These are phyloP conservation scores for Rhyacichthys aspro DNA, from an alignment of 2,797 vertebrate genomes.

Conservation along the genomic window DNA sequence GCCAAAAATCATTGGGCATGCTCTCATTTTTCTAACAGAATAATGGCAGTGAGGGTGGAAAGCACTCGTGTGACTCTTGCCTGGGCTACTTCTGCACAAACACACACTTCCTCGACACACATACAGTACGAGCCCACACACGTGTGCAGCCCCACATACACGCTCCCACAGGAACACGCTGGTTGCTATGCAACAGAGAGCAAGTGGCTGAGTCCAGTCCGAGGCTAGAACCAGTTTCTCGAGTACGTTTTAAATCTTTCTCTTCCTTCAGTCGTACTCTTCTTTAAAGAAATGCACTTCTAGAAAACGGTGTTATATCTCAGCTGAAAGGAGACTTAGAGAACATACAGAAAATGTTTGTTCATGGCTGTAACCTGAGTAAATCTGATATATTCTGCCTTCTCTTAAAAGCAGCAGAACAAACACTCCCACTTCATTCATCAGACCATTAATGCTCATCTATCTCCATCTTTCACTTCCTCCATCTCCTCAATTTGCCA, in stretches of 20 bases:
- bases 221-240: constrained; percentile 38
- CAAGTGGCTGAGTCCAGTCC: constrained; percentile 51
- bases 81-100: constrained; percentile 33
- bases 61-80: constrained; percentile 17
- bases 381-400: neutral
- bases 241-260: constrained; percentile 26
- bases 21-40: constrained; percentile 16
- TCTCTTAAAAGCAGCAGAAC: constrained; percentile 24
- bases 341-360: constrained; percentile 18
- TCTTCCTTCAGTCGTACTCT: constrained; percentile 15
- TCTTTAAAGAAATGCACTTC: constrained; percentile 13
- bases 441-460: constrained; percentile 41
- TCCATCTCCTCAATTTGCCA: constrained; percentile 23
- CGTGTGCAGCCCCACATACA: neutral
- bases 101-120: constrained; percentile 26
- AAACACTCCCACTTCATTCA: constrained; percentile 45
- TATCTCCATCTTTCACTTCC: constrained; percentile 17
- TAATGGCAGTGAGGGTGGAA: constrained; percentile 6
- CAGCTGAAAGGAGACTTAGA: too few species aligned
- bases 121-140: constrained; percentile 11
- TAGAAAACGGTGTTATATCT: neutral
- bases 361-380: neutral
- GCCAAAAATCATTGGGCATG: constrained; percentile 1
- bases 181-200: constrained; percentile 79
- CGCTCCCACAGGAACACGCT: constrained; percentile 35